phyloP scores from a whole-genome alignment of 2,113 vertebrate genomes.

The Lutjanus erythropterus region DNA sequence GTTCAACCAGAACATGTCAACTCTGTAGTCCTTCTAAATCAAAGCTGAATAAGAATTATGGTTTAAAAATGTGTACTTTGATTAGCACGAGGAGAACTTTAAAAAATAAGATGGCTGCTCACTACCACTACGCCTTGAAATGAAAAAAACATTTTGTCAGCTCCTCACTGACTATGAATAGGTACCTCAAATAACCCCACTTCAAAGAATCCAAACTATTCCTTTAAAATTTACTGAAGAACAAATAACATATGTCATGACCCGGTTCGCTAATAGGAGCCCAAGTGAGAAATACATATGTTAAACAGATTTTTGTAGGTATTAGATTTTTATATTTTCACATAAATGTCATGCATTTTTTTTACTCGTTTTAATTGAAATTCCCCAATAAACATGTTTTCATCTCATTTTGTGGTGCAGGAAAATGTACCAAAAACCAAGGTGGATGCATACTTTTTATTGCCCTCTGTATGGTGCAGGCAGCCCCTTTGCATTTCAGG shows the following conservation, averaged over 20 bases:
- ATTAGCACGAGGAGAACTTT: too few species aligned
- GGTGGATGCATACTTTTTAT: conserved; percentile 28
- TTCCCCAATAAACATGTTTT: conserved; percentile 41
- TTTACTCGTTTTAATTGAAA: conserved; percentile 12
- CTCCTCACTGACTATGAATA: neutral
- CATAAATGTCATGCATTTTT: conserved; percentile 31
- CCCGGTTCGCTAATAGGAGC: neutral
- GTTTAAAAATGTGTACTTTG: too few species aligned
- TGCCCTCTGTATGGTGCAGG: conserved; percentile 18
- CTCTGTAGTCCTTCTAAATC: too few species aligned
- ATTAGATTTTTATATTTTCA: conserved; percentile 8
- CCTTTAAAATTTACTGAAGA: neutral
- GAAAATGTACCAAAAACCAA: conserved; percentile 7
- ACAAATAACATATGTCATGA: neutral
- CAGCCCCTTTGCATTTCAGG: conserved; percentile 49
- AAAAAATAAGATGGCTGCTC: too few species aligned
- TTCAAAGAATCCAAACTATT: too few species aligned
- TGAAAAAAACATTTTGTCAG: too few species aligned
- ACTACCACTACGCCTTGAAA: too few species aligned
- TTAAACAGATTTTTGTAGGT: conserved; percentile 8
- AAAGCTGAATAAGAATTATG: too few species aligned
- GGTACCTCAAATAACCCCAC: too few species aligned
- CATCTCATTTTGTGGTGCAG: conserved; percentile 19
- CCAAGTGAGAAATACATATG: neutral
- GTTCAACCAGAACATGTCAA: too few species aligned